Evolutionary conservation across 2,113 vertebrate genomes (phyloP), one percentile per base, ranked within the genome.

Genomic region (Pristiophorus japonicus): DNA sequence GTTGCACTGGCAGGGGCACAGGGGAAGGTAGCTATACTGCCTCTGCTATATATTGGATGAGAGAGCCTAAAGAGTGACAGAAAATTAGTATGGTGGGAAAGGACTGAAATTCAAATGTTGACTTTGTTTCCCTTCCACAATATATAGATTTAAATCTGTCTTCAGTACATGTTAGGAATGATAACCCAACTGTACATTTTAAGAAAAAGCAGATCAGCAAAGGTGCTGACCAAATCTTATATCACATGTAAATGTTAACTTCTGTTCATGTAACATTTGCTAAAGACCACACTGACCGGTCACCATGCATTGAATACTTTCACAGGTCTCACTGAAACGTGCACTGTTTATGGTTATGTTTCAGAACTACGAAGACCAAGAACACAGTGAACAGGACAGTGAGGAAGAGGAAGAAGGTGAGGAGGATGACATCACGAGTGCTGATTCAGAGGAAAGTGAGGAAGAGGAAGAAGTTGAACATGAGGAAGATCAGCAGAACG

Each of bases 381-480:
- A 97, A 63, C 97, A 95, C 38, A 96, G 96, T 95, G 98, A 98
- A 96, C 98, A 98, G 62, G 98, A 98, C 4, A 98, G 97, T 0
- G 98, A 98, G 0, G 98, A 98, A 34, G 97, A 97, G 0, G 98
- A 98, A 12, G 98, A 98, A 63, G 97, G 98, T 81, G 98, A 98
- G 96, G 98, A 97, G 0, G 95, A 98, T 11, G 98, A 99, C 96
- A 98, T 98, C 95, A 98, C 98, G 96, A 99, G 98, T 96, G 98
- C 98, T 62, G 98, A 98, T 96, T 99, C 99, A 84, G 99, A 99
- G 45, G 98, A 98, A 96, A 99, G 98, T 62, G 98, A 98, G 51
- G 97, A 97, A 11, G 97, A 97, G 51, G 97, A 97, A 88, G 97
- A 97, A 91, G 96, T 97, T 90, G 97, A 97, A 96, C 97, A 97